Base-by-base conservation (phyloP, 2,888 invertebrate genomes). In the Apodemia hepburni region DNA sequence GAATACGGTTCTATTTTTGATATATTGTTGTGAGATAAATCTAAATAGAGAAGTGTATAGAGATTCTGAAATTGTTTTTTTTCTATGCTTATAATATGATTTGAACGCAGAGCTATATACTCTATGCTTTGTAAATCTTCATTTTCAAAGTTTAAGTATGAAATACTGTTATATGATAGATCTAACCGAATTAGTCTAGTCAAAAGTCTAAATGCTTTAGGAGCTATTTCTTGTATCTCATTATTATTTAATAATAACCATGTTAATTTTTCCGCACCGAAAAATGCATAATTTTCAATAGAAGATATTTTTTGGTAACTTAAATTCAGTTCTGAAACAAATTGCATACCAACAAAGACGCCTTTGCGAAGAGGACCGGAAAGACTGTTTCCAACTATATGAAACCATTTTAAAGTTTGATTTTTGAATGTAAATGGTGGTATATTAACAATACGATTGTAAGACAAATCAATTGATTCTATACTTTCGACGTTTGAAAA, bases 1-100 rank as follows among this genome's bases (percentile, higher is more conserved):
- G 45, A 45, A 45, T n/a, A 45, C n/a, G 45, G n/a, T 15, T 45
- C n/a, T 45, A 45, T 17, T n/a, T n/a, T 47, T 47, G 47, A 47
- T 7, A 47, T 47, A 5, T 47, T 47, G 17, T 47, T 47, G 17
- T 47, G 15, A 47, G 17, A 47, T 17, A 47, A 17, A 17, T 47
- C 47, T 17, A 47, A 47, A 47, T 8, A 45, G 7, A 7, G n/a
- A n/a, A 45, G 45, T n/a, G 2, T 2, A n/a, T 45, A 6, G 6
- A 45, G n/a, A 45, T 45, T 45, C n/a, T 45, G 15, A 45, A 45
- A 45, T 45, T 17, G 47, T 47, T 47, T 47, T 47, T 17, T 47
- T 47, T 47, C 47, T 17, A 47, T 17, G 17, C 17, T 47, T 47
- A 8, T 47, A 17, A 47, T 17, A 47, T 47, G n/a, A 47, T 47